Evolutionary conservation across 1,140 invertebrate genomes (phyloP).

Genomic region (Zaprionus kolodkinae): DNA sequence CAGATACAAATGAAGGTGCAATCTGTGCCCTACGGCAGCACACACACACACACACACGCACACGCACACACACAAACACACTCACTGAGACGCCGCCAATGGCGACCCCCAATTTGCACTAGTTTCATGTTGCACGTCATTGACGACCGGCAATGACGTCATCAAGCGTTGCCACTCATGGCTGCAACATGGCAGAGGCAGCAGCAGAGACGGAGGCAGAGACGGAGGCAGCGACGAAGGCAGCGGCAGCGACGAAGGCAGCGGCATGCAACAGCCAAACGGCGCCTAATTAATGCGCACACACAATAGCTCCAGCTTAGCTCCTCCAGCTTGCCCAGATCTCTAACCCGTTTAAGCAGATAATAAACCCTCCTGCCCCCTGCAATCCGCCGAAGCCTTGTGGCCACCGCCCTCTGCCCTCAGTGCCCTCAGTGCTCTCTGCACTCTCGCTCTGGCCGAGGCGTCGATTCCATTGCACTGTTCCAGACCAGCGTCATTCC

Average conservation of each 20-base stretch:
- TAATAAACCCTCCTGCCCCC: too few species aligned
- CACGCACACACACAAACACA: constrained; percentile 9
- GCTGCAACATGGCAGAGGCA: background rate
- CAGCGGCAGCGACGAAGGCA: background rate
- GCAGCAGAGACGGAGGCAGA: background rate
- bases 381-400: background rate
- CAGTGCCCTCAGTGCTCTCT: too few species aligned
- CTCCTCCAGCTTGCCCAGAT: background rate
- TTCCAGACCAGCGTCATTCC: constrained; percentile 17
- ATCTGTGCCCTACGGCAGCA: background rate
- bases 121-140: constrained; percentile 50
- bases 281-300: constrained; percentile 24
- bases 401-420: background rate
- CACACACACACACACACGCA: constrained; percentile 18
- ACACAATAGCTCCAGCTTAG: constrained; percentile 4
- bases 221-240: too few species aligned
- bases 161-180: constrained; percentile 29
- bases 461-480: background rate
- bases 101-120: constrained; percentile 37
- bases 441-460: too few species aligned
- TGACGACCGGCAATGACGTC: constrained; percentile 42
- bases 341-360: background rate
- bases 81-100: background rate
- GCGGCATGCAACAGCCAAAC: constrained; percentile 2
- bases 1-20: background rate